phyloP scores from a whole-genome alignment of 2,113 vertebrate genomes.

The Ictalurus punctatus region DNA sequence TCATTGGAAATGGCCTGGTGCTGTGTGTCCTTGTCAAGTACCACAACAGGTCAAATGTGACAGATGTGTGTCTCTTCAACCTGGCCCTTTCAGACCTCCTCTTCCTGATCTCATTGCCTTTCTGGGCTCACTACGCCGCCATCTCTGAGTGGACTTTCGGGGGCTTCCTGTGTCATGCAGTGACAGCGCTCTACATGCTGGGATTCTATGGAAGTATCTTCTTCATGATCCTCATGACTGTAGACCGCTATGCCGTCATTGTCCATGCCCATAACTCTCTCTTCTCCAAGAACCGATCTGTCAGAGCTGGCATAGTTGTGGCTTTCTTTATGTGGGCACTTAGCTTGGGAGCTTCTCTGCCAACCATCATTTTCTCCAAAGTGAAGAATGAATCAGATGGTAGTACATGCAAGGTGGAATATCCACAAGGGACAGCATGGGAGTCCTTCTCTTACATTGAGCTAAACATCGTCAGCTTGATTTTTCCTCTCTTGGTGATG shows the following conservation, averaged over 20 bases:
- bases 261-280: constrained; percentile 64
- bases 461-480: constrained; percentile 76
- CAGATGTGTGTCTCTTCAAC: no score
- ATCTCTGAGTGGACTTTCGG: no score
- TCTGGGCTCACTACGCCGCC: no score
- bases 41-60: no score
- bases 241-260: constrained; percentile 84
- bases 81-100: no score
- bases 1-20: no score
- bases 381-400: constrained; percentile 35
- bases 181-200: neutral
- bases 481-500: constrained; percentile 78
- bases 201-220: constrained; percentile 76
- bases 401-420: constrained; percentile 57
- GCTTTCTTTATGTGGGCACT: constrained; percentile 61
- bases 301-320: constrained; percentile 59
- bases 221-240: constrained; percentile 73
- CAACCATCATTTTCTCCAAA: constrained; percentile 66
- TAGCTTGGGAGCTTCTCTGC: constrained; percentile 70
- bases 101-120: no score
- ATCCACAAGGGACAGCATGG: constrained; percentile 57
- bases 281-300: constrained; percentile 67
- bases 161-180: no score
- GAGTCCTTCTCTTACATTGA: constrained; percentile 64
- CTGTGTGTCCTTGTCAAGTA: no score